These are phyloP conservation scores for Clavelina lepadiformis DNA, from an alignment of 23 tunicate genomes.

Conservation along the genomic window DNA sequence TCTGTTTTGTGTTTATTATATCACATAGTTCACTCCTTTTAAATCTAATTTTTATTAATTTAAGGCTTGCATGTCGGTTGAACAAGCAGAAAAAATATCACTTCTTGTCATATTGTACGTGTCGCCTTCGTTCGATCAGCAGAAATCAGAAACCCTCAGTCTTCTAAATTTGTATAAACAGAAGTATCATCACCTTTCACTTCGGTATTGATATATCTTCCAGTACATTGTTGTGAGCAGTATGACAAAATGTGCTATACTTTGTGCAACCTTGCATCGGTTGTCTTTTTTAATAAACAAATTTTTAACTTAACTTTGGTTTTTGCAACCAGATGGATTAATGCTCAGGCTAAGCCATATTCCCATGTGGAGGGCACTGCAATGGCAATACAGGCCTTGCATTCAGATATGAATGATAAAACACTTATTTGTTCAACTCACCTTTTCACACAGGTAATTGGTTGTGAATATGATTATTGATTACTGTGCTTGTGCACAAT, in stretches of 20 bases:
- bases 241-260: too few species aligned
- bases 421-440: constrained; percentile 76
- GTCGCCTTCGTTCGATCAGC: constrained; percentile 16
- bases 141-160: constrained; percentile 45
- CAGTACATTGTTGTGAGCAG: too few species aligned
- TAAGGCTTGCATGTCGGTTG: constrained; percentile 84
- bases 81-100: constrained; percentile 54
- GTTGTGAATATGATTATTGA: neutral
- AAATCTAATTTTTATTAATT: too few species aligned
- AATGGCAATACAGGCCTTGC: constrained; percentile 67
- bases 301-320: too few species aligned
- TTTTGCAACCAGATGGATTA: constrained; percentile 79
- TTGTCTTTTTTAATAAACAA: too few species aligned
- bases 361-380: constrained; percentile 55
- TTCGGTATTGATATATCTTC: constrained; percentile 22
- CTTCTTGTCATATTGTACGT: constrained; percentile 57
- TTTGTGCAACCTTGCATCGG: too few species aligned
- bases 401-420: too few species aligned
- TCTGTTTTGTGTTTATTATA: too few species aligned
- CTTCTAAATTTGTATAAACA: constrained; percentile 77
- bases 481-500: too few species aligned
- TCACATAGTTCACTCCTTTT: too few species aligned
- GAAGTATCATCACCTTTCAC: constrained; percentile 77
- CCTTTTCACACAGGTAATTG: constrained; percentile 26
- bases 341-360: constrained; percentile 41